Evolutionary conservation across 92 coral and sea anemone genomes (phyloP).

Genomic region (Actinostola sp.): DNA sequence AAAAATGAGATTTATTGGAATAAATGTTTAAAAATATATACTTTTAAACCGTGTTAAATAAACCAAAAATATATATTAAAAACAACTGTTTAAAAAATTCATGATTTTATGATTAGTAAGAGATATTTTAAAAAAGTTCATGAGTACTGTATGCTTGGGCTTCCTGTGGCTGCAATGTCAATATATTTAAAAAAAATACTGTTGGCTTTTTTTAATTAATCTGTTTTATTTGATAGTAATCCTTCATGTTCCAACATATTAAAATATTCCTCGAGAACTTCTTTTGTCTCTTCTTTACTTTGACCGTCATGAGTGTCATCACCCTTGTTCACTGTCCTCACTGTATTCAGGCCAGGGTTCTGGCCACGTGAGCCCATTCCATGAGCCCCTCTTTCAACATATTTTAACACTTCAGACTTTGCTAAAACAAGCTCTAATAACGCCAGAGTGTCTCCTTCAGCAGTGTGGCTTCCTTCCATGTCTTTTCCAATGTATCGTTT

Average conservation of each 20-base stretch:
- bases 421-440: conserved; percentile 43
- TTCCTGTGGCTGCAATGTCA: not conserved
- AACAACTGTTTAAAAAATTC: no score
- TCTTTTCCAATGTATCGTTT: conserved; percentile 45
- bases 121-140: no score
- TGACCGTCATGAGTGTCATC: not conserved
- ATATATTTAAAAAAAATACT: no score
- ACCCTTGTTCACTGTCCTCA: conserved; percentile 3
- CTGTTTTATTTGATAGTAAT: conserved; percentile 2
- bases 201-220: not conserved
- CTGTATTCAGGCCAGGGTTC: conserved; percentile 22
- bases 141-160: not conserved
- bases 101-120: no score
- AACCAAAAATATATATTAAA: not conserved
- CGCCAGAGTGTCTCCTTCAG: conserved; percentile 72
- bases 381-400: conserved; percentile 51
- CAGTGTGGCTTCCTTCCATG: conserved; percentile 59
- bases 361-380: conserved; percentile 27
- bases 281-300: conserved; percentile 21
- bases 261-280: conserved; percentile 57
- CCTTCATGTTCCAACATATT: conserved; percentile 56
- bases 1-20: not conserved
- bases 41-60: no score
- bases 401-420: conserved; percentile 54
- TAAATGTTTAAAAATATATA: not conserved